A percentile compares a stretch with the other conserved stretches of the same genome.
Conservation (phyloP, 2,113 vertebrate species). For the Gobiocypris rarus region DNA sequence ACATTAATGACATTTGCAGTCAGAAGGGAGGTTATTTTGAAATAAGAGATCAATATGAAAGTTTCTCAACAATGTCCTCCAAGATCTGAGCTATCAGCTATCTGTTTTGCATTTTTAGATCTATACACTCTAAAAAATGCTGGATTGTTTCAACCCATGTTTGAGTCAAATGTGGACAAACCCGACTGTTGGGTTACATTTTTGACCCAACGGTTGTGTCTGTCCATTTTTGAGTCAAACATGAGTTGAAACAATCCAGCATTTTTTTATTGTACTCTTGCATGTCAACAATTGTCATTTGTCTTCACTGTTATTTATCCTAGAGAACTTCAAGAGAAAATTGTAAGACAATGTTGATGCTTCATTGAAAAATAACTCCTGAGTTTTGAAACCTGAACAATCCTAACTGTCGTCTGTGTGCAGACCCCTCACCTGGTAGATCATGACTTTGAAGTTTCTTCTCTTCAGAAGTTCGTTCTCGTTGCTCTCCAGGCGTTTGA, state of each 20-base stretch:
- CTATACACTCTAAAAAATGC: not conserved
- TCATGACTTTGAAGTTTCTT: slow-evolving; percentile 99
- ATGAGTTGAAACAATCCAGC: too few relatives aligned
- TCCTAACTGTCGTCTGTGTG: not conserved
- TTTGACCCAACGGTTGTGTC: too few relatives aligned
- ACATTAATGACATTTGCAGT: not conserved
- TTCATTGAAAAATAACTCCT: not conserved
- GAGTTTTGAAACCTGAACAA: not conserved
- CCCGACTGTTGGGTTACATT: too few relatives aligned
- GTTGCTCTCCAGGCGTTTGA: slow-evolving; percentile 95
- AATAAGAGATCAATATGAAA: too few relatives aligned
- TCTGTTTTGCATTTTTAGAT: not conserved
- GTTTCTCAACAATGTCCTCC: not conserved
- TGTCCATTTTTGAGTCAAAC: too few relatives aligned
- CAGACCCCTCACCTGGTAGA: slow-evolving; percentile 80
- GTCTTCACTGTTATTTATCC: not conserved
- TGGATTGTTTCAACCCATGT: too few relatives aligned
- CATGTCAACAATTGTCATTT: not conserved
- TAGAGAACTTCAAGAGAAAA: not conserved
- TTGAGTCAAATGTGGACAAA: too few relatives aligned
- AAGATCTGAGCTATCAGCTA: too few relatives aligned
- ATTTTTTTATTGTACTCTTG: not conserved
- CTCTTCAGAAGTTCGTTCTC: slow-evolving; percentile 93
- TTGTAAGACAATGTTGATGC: not conserved
- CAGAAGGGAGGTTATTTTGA: too few relatives aligned